Conservation (phyloP, 2,888 invertebrate species). For the Trichopoda pennipes region DNA sequence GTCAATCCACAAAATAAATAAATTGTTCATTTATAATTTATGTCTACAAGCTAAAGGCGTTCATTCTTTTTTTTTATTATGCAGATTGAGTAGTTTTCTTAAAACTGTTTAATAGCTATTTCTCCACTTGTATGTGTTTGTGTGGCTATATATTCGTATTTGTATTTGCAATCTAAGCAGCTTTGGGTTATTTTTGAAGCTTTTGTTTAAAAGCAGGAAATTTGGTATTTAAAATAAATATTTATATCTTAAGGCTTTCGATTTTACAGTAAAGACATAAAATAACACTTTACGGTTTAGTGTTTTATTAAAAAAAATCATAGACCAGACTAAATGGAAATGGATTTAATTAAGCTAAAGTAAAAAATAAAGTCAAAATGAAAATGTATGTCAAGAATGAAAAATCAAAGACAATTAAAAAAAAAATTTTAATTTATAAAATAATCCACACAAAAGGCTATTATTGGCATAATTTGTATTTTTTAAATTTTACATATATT, state of each 20-base stretch:
- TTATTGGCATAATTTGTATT: too few species aligned
- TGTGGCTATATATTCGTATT: background rate
- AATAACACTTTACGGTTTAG: too few species aligned
- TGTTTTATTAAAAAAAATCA: too few species aligned
- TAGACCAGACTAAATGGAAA: too few species aligned
- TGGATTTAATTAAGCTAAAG: too few species aligned
- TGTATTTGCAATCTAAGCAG: conserved; percentile 38
- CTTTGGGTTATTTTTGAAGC: conserved; percentile 10
- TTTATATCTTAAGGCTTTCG: conserved; percentile 2
- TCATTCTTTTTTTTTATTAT: conserved; percentile 15
- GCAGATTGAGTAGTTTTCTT: conserved; percentile 29
- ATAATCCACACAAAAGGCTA: too few species aligned
- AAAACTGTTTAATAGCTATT: conserved; percentile 6
- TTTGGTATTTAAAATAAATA: background rate
- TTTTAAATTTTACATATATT: too few species aligned
- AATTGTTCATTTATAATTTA: conserved; percentile 49
- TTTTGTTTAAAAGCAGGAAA: conserved; percentile 15
- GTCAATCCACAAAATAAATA: conserved; percentile 20
- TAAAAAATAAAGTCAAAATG: too few species aligned
- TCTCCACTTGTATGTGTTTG: background rate
- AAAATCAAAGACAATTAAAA: too few species aligned
- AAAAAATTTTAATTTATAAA: too few species aligned
- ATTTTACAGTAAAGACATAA: conserved; percentile 13
- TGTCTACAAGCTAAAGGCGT: conserved; percentile 12
- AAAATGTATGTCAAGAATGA: too few species aligned